phyloP scores from a whole-genome alignment of 2,888 invertebrate species.

The Protonemura montana region DNA sequence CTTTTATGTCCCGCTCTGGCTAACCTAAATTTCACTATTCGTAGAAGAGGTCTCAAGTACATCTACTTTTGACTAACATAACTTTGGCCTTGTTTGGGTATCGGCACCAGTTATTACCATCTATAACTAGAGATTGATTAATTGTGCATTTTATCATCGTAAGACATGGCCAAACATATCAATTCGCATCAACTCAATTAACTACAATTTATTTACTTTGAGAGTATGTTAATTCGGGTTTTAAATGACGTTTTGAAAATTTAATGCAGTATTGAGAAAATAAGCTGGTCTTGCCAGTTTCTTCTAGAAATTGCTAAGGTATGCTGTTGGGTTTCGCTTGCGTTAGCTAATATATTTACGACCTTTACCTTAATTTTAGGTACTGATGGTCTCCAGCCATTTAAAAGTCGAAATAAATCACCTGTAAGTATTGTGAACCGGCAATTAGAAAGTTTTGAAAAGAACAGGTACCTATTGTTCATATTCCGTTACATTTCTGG shows the following conservation, averaged over 20 bases:
- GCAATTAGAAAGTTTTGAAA: background rate
- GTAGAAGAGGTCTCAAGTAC: background rate
- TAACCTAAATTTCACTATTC: constrained; percentile 34
- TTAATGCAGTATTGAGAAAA: too few species aligned
- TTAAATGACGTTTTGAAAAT: too few species aligned
- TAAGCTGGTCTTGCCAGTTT: too few species aligned
- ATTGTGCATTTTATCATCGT: background rate
- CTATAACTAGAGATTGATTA: background rate
- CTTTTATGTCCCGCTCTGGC: background rate
- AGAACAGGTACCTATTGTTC: background rate
- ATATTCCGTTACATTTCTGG: background rate
- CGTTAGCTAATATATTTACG: too few species aligned
- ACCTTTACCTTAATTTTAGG: too few species aligned
- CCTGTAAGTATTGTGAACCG: background rate
- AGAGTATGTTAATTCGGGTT: too few species aligned
- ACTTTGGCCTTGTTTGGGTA: background rate
- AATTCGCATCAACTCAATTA: background rate
- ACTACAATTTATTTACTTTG: background rate
- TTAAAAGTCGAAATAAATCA: too few species aligned
- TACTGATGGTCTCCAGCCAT: too few species aligned
- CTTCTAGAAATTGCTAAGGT: too few species aligned
- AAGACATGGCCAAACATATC: background rate
- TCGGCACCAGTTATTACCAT: background rate
- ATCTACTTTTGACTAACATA: background rate
- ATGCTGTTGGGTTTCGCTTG: too few species aligned